phyloP scores from a whole-genome alignment of 2,113 vertebrate genomes.

The Sphaerodactylus townsendi region DNA sequence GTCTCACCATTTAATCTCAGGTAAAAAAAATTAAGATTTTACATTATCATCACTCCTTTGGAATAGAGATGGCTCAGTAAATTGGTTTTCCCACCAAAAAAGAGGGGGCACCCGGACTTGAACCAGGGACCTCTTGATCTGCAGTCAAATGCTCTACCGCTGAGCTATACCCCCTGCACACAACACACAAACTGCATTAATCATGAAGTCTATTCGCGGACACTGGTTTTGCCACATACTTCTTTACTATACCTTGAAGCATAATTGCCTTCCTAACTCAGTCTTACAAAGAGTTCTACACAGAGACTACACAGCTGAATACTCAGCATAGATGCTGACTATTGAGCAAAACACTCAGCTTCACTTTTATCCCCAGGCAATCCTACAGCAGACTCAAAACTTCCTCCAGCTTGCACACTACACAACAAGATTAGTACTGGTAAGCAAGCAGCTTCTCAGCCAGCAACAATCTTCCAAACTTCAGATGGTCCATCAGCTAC shows the following conservation, averaged over 20 bases:
- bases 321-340: neutral
- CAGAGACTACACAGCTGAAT: too few relatives aligned
- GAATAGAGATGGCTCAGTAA: neutral
- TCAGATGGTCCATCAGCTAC: too few relatives aligned
- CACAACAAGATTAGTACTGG: too few relatives aligned
- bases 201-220: neutral
- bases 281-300: neutral
- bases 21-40: neutral
- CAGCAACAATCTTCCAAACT: neutral
- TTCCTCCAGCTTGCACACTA: neutral
- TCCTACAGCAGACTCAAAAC: neutral
- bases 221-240: neutral
- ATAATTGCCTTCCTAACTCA: too few relatives aligned
- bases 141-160: conserved; percentile 31
- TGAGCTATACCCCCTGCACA: conserved; percentile 19
- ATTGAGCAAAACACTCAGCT: too few relatives aligned
- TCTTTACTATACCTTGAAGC: neutral
- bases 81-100: neutral
- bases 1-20: neutral
- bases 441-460: neutral
- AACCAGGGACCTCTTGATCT: conserved; percentile 33
- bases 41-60: too few relatives aligned
- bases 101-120: conserved; percentile 20
- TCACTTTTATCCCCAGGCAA: neutral
- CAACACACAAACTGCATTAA: accelerated